phyloP scores from a whole-genome alignment of 2,797 vertebrate species.

The Petrocephalus sullivani region DNA sequence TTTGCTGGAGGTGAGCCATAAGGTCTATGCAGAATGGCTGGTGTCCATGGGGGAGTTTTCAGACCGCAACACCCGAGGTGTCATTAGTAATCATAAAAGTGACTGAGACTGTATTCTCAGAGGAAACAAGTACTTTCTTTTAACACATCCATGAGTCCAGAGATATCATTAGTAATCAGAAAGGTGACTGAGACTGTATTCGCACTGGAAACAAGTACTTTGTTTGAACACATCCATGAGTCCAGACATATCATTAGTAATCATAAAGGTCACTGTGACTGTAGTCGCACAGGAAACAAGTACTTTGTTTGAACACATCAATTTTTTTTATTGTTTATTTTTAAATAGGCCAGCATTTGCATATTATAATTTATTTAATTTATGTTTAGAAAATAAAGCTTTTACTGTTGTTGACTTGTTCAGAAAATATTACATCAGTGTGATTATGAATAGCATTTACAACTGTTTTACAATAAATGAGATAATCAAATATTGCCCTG shows the following conservation, averaged over 20 bases:
- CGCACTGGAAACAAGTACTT: not conserved
- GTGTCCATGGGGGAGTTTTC: not conserved
- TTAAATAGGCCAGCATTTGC: not conserved
- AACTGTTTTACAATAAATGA: not conserved
- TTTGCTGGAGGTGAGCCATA: not conserved
- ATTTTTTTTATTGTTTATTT: not conserved
- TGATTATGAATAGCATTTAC: not conserved
- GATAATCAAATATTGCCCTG: not conserved
- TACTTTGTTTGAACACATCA: not conserved
- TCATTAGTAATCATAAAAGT: not conserved
- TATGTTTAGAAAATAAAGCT: not conserved
- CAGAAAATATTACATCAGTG: not conserved
- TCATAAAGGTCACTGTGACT: not conserved
- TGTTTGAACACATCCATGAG: not conserved
- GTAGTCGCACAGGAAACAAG: not conserved
- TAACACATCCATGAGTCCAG: not conserved
- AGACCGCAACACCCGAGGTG: not conserved
- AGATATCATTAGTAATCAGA: not conserved
- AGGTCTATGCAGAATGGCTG: not conserved
- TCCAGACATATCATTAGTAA: not conserved
- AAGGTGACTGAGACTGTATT: not conserved
- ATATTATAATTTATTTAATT: not conserved
- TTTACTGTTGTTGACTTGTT: not conserved
- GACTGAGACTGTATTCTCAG: not conserved
- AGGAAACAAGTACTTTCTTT: not conserved